phyloP scores from a whole-genome alignment of 2,797 vertebrate genomes.

The Crocodylus rhombifer region DNA sequence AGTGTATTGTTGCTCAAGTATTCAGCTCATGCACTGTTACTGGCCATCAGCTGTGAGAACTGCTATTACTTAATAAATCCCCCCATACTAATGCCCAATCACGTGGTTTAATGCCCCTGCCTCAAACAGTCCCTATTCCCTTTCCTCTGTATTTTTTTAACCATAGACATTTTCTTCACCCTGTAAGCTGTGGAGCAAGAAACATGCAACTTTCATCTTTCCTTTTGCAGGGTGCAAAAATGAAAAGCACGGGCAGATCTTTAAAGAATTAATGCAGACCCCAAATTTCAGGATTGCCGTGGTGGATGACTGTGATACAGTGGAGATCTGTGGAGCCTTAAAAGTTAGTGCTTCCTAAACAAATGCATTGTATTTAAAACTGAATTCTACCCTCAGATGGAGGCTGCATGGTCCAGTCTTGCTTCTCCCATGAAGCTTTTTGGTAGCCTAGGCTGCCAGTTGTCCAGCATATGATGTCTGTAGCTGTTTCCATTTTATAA shows the following conservation, averaged over 20 bases:
- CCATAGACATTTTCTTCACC: not conserved
- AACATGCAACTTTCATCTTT: not conserved
- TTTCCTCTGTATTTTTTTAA: not conserved
- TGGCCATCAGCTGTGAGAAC: not conserved
- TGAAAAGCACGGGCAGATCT: conserved; percentile 80
- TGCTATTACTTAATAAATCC: not conserved
- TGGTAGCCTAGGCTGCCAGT: not conserved
- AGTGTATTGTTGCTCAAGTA: not conserved
- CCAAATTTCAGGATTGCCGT: conserved; percentile 88
- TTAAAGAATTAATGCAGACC: conserved; percentile 90
- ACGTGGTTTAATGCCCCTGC: not conserved
- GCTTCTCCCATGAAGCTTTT: not conserved
- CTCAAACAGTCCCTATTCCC: not conserved
- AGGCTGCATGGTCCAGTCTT: not conserved
- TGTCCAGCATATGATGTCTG: not conserved
- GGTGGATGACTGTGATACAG: conserved; percentile 85
- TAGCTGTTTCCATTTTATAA: not conserved
- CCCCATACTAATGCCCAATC: not conserved
- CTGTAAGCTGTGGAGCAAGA: not conserved
- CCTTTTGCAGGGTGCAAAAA: conserved; percentile 84
- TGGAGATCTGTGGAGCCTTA: conserved; percentile 90
- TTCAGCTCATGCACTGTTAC: not conserved
- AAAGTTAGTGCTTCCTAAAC: conserved; percentile 81
- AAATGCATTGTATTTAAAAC: not conserved
- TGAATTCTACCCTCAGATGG: not conserved